phyloP scores from a whole-genome alignment of 1,140 invertebrate species.

The Megalonaias nervosa region DNA sequence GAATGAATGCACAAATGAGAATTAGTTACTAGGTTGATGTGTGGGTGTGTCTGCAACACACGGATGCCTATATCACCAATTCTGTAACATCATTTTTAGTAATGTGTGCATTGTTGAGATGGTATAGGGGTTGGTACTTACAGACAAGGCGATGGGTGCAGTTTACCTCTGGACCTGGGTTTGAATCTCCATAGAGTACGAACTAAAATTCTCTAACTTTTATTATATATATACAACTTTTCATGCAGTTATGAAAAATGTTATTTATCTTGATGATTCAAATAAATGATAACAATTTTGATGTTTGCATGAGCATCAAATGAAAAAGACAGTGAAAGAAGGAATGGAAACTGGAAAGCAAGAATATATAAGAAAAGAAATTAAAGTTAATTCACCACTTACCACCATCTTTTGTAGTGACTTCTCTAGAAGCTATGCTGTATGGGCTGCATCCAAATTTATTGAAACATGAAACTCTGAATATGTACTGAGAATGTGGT shows the following conservation, averaged over 20 bases:
- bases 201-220: too few relatives aligned
- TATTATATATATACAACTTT: too few relatives aligned
- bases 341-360: neutral
- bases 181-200: too few relatives aligned
- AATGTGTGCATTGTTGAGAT: too few relatives aligned
- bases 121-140: too few relatives aligned
- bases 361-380: neutral
- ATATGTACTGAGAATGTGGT: constrained; percentile 87
- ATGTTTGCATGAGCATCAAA: neutral
- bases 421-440: constrained; percentile 71
- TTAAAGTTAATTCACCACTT: constrained; percentile 1
- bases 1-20: too few relatives aligned
- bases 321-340: neutral
- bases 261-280: neutral
- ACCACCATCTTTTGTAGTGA: constrained; percentile 59
- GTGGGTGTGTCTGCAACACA: too few relatives aligned
- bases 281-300: neutral
- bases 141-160: too few relatives aligned
- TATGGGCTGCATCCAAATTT: constrained; percentile 81
- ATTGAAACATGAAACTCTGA: constrained; percentile 90
- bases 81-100: too few relatives aligned
- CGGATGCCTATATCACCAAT: too few relatives aligned
- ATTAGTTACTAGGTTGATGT: too few relatives aligned
- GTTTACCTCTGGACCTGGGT: too few relatives aligned
- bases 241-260: neutral